Percentiles rank a stretch among this genome's conserved stretches.
phyloP scores from a whole-genome alignment of 2,113 vertebrate species.

The Lepus americanus region DNA sequence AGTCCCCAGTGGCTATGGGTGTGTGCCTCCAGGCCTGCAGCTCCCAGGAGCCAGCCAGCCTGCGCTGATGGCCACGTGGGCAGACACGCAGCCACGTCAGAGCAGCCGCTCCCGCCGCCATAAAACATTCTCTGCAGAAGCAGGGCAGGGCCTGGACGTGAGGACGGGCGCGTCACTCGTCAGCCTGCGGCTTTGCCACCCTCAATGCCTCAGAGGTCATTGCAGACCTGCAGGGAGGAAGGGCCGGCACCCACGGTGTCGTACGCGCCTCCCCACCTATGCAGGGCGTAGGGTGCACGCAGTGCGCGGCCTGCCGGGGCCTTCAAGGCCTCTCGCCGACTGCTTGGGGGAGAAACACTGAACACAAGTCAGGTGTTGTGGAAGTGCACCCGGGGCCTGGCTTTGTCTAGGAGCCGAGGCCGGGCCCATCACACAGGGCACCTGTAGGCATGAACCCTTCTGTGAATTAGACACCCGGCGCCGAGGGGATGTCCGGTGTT shows the following conservation, averaged over 20 bases:
- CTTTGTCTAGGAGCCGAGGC: neutral
- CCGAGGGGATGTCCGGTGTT: neutral
- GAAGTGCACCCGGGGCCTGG: accelerated
- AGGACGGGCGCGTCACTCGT: accelerated
- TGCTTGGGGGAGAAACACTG: no score
- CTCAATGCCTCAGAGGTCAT: neutral
- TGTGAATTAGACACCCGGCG: no score
- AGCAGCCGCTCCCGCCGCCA: neutral
- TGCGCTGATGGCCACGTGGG: accelerated
- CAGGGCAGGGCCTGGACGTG: neutral
- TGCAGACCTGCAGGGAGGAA: accelerated
- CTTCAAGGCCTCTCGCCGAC: neutral
- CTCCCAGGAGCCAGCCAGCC: neutral
- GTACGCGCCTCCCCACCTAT: neutral
- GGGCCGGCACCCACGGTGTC: accelerated
- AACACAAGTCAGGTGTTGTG: neutral
- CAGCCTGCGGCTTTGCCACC: neutral
- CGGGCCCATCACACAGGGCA: neutral
- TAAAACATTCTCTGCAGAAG: neutral
- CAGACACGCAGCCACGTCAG: neutral
- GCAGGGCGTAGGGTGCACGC: neutral
- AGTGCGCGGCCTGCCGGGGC: neutral
- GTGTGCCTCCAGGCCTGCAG: neutral
- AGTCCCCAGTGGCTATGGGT: neutral
- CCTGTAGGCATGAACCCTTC: no score